Conservation (phyloP, 1,140 invertebrate genomes). For the Aricia agestis region DNA sequence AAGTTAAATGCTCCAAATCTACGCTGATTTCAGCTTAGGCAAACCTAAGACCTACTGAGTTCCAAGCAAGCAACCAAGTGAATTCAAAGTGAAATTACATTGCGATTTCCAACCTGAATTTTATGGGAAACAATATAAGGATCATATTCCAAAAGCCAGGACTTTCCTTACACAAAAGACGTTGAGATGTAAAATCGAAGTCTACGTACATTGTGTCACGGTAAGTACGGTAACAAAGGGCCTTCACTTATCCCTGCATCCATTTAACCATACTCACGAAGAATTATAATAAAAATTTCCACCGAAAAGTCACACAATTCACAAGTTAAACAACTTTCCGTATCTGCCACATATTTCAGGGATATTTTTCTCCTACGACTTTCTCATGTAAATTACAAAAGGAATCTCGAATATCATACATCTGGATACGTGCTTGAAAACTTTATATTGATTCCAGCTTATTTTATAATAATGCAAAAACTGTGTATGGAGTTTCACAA, state of each 20-base stretch:
- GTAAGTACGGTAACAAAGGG: background rate
- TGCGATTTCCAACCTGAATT: background rate
- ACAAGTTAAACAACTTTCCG: slow-evolving; percentile 3
- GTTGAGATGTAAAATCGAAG: background rate
- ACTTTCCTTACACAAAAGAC: background rate
- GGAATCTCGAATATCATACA: background rate
- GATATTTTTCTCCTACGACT: background rate
- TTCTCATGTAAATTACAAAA: slow-evolving; percentile 7
- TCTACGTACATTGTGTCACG: background rate
- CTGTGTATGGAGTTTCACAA: background rate
- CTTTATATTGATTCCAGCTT: background rate
- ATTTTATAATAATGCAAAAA: slow-evolving; percentile 1
- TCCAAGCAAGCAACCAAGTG: background rate
- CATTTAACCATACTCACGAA: background rate
- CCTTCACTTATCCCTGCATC: background rate
- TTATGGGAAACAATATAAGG: background rate
- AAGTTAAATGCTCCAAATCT: background rate
- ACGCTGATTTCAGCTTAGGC: background rate
- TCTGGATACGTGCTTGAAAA: background rate
- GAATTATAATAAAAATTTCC: slow-evolving; percentile 3
- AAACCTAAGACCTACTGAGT: background rate
- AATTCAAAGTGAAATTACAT: background rate
- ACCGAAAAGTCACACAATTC: slow-evolving; percentile 2
- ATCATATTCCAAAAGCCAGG: background rate
- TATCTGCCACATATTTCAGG: slow-evolving; percentile 3